Evolutionary conservation across 2,797 vertebrate species (phyloP).

Genomic region (Delichon dasypus): DNA sequence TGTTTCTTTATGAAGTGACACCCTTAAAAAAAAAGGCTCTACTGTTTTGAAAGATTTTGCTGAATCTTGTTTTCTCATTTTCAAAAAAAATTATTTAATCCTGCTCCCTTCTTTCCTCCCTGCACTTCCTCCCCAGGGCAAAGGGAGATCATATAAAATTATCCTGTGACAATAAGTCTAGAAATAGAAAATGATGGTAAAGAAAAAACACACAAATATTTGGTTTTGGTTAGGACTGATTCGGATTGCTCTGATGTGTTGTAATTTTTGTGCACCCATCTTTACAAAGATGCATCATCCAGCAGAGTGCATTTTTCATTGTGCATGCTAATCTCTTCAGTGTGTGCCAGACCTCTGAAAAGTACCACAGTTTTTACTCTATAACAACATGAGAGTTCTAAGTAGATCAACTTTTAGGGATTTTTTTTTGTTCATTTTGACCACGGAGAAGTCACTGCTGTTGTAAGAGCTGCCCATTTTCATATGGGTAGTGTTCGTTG

Average conservation of each 20-base stretch:
- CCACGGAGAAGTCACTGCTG: fast-evolving
- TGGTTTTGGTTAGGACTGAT: neutral
- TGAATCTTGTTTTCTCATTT: neutral
- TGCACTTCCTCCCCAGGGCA: neutral
- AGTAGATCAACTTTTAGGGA: neutral
- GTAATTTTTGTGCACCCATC: neutral
- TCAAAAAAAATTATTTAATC: neutral
- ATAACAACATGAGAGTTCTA: neutral
- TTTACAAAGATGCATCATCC: neutral
- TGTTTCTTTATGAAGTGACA: constrained; percentile 11
- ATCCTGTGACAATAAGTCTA: neutral
- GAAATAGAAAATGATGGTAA: neutral
- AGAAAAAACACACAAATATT: neutral
- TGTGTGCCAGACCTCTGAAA: neutral
- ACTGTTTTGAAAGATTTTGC: neutral
- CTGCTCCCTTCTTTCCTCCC: neutral
- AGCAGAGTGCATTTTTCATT: neutral
- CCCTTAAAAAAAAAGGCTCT: neutral
- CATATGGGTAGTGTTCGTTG: neutral
- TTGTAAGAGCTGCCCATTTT: fast-evolving
- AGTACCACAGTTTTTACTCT: neutral
- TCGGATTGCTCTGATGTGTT: neutral
- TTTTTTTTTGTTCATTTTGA: neutral
- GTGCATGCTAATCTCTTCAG: neutral
- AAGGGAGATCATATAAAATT: neutral